Base-by-base conservation (phyloP, 2,113 vertebrate genomes). In the Syngnathoides biaculeatus region DNA sequence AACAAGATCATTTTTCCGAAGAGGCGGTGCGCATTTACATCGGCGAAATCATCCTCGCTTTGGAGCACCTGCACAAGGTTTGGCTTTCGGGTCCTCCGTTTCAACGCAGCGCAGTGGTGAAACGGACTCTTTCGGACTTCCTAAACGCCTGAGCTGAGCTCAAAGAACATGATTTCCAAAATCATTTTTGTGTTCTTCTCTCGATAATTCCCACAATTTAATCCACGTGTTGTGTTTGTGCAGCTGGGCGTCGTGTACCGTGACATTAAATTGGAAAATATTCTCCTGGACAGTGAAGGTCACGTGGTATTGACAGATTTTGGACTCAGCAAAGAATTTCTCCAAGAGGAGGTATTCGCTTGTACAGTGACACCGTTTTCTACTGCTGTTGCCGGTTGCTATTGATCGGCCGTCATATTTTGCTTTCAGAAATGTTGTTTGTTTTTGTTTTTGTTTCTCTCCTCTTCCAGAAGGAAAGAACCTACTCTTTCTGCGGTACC, bases 31-130 rank as follows among this genome's bases (percentile, higher is more conserved):
- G 85, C 9, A 91, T 96, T 86, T 97, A 97, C 14, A 92, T 93
- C 0, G 94, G 93, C 4, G 95, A 96, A 89, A 94, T 94, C 52
- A 92, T 95, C 69, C 86, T 97, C 73, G 95, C 95, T 0, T 83
- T 97, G 59, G 95, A 95, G 64, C 94, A 95, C 72, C 88, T 97
- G 75, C 95, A 97, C 83, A 95, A 96, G 94, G 95, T 96, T 77
- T 67, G 89, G 53, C 62, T 50, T 0, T 3, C n/a, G n/a, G n/a
- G n/a, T n/a, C n/a, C n/a, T n/a, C n/a, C n/a, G n/a, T n/a, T n/a
- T n/a, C n/a, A n/a, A n/a, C n/a, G n/a, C n/a, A n/a, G n/a, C n/a
- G n/a, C n/a, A n/a, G n/a, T n/a, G n/a, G n/a, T n/a, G n/a, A n/a
- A n/a, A n/a, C n/a, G n/a, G n/a, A n/a, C n/a, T n/a, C n/a, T n/a